phyloP scores from a whole-genome alignment of 2,797 vertebrate species.

The Sebastes aleutianus region DNA sequence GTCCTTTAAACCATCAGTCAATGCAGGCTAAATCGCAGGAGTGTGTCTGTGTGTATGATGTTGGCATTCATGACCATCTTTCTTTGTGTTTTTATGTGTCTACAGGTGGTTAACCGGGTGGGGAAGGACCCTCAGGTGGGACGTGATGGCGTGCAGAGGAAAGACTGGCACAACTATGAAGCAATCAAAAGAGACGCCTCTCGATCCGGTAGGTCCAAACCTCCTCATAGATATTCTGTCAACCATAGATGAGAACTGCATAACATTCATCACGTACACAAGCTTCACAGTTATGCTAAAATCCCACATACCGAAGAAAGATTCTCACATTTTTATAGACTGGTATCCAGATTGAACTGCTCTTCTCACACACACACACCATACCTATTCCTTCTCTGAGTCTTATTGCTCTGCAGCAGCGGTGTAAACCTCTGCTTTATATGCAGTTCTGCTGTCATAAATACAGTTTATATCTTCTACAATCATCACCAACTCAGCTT shows the following conservation, averaged over 20 bases:
- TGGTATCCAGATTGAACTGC: neutral
- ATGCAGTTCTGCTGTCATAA: neutral
- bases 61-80: neutral
- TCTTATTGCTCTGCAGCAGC: neutral
- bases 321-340: neutral
- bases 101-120: slow-evolving; percentile 81
- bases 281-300: neutral
- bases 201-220: slow-evolving; percentile 81
- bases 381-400: neutral
- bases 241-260: neutral
- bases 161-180: slow-evolving; percentile 94
- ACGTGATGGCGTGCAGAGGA: slow-evolving; percentile 78
- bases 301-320: neutral
- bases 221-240: neutral
- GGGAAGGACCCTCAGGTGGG: slow-evolving; percentile 78
- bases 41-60: neutral
- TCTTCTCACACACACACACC: neutral
- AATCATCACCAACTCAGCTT: slow-evolving; percentile 18
- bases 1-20: neutral
- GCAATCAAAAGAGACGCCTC: slow-evolving; percentile 86
- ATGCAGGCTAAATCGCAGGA: no score
- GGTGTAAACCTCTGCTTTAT: neutral
- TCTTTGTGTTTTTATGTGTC: slow-evolving; percentile 1
- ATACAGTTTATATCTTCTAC: slow-evolving; percentile 17
- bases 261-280: neutral